Percentiles rank a stretch among this genome's conserved stretches.
Conservation (phyloP, 2,113 vertebrate species). For the Setophaga kirtlandii region DNA sequence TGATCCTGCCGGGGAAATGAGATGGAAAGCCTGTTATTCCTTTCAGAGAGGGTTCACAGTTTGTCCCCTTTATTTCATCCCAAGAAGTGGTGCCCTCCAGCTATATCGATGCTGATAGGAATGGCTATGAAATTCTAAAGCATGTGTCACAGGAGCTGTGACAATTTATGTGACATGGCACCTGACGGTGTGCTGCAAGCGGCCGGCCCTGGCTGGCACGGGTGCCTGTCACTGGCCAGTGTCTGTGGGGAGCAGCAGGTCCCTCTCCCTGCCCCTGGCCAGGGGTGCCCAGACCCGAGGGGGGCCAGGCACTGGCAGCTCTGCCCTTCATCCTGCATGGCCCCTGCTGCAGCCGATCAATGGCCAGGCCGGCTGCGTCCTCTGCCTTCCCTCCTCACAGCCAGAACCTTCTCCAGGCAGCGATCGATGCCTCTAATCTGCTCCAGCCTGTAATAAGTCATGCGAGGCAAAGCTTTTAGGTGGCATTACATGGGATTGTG, state of each 20-base stretch:
- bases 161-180: background rate
- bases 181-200: background rate
- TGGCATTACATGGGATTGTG: constrained; percentile 73
- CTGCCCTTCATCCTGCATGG: constrained; percentile 81
- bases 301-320: background rate
- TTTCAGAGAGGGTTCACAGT: background rate
- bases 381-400: constrained; percentile 76
- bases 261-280: background rate
- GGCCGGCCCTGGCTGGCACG: background rate
- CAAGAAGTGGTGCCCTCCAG: background rate
- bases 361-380: constrained; percentile 74
- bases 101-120: background rate
- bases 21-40: background rate
- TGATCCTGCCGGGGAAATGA: background rate
- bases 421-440: constrained; percentile 96
- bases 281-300: background rate
- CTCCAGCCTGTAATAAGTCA: constrained; percentile 89
- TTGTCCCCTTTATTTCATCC: background rate
- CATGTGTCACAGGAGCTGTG: background rate
- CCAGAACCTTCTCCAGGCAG: constrained; percentile 85
- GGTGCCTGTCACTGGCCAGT: background rate
- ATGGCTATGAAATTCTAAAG: constrained; percentile 12
- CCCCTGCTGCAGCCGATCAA: constrained; percentile 80
- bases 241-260: background rate
- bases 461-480: constrained; percentile 87